phyloP scores from a whole-genome alignment of 2,888 invertebrate species.

The Polylopha cassiicola region DNA sequence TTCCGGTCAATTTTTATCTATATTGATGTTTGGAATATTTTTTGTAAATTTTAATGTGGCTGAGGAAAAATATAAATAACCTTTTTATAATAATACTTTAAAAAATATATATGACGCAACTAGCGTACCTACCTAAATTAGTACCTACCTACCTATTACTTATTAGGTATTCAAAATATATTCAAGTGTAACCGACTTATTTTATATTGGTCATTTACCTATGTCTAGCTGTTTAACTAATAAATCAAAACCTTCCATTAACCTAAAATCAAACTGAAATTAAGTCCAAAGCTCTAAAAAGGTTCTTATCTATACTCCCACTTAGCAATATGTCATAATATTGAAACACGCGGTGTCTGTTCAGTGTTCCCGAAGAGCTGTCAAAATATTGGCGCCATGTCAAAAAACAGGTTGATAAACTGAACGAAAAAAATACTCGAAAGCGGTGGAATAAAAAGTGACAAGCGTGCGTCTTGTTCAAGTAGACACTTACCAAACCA shows the following conservation, averaged over 20 bases:
- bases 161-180: too few relatives aligned
- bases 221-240: not conserved
- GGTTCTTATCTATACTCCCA: conserved; percentile 57
- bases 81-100: too few relatives aligned
- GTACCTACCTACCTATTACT: too few relatives aligned
- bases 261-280: conserved; percentile 23
- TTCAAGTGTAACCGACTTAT: not conserved
- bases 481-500: not conserved
- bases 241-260: conserved; percentile 21
- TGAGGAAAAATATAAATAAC: too few relatives aligned
- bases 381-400: conserved; percentile 62
- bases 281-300: conserved; percentile 39
- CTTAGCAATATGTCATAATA: conserved; percentile 65
- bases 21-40: conserved; percentile 4
- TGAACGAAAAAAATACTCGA: conserved; percentile 22
- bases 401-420: conserved; percentile 26
- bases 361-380: conserved; percentile 48
- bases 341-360: conserved; percentile 48
- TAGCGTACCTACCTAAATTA: too few relatives aligned
- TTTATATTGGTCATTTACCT: not conserved
- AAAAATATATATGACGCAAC: too few relatives aligned
- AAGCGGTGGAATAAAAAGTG: conserved; percentile 2
- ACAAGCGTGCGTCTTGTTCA: not conserved
- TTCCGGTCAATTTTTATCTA: conserved; percentile 18
- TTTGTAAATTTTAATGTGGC: conserved; percentile 13